phyloP scores from a whole-genome alignment of 2,113 vertebrate genomes.

The Macquaria australasica region DNA sequence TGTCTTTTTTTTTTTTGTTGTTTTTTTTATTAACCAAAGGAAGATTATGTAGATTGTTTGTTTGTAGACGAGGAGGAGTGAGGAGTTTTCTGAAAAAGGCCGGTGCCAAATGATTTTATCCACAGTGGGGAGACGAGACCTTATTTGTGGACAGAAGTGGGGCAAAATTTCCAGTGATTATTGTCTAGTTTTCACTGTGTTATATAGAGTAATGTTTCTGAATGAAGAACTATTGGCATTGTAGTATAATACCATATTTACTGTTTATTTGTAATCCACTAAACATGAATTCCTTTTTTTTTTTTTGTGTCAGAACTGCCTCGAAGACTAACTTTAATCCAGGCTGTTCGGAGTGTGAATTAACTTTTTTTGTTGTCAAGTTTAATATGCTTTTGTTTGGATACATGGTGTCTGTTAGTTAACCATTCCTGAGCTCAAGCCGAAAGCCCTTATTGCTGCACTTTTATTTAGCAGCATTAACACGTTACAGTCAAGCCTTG shows the following conservation, averaged over 20 bases:
- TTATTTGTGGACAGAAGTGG: conserved; percentile 38
- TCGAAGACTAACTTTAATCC: conserved; percentile 40
- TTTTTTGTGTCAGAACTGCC: conserved; percentile 37
- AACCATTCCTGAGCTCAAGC: conserved; percentile 73
- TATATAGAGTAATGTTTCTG: conserved; percentile 38
- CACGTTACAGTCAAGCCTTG: conserved; percentile 54
- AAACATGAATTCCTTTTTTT: conserved; percentile 33
- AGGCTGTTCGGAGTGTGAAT: conserved; percentile 46
- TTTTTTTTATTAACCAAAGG: conserved; percentile 76
- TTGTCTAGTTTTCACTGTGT: conserved; percentile 41
- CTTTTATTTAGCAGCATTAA: conserved; percentile 46
- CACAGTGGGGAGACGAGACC: conserved; percentile 38
- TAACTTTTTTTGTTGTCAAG: conserved; percentile 12
- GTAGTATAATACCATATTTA: conserved; percentile 46
- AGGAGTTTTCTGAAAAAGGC: conserved; percentile 39
- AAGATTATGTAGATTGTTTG: conserved; percentile 52
- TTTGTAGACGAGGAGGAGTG: conserved; percentile 37
- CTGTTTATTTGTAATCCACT: conserved; percentile 45
- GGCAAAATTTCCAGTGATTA: conserved; percentile 32
- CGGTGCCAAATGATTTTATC: conserved; percentile 65
- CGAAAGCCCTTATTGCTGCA: conserved; percentile 67
- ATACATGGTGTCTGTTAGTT: conserved; percentile 45
- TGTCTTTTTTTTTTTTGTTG: conserved; percentile 28
- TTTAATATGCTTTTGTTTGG: conserved; percentile 32
- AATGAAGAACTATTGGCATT: conserved; percentile 58